Base-by-base conservation (phyloP, 2,888 invertebrate species). In the Amiota mariae region DNA sequence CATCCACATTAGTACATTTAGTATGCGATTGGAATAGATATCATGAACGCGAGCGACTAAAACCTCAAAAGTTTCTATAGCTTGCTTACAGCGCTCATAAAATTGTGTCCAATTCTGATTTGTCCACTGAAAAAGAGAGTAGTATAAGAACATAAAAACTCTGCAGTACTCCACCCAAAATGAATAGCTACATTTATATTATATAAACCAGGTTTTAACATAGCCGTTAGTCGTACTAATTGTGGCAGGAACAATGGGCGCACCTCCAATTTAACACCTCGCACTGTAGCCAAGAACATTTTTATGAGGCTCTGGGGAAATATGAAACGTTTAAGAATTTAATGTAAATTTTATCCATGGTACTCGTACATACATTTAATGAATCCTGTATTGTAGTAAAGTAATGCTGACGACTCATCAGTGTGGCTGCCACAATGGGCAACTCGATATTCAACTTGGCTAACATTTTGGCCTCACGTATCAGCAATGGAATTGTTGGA, bases 221-320 rank as follows among this genome's bases (percentile, higher is more conserved):
- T 93, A 11, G 94, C 94, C 2, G 96, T 95, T 13, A 98, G 92
- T 36, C 95, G 93, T 46, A 96, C 94, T 76, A 97, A 91, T 91
- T 97, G 97, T 0, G 97, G 97, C 49, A 97, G 91, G 87, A 98
- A 94, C 70, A 98, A 91, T 24, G 97, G 96, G n/a, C 97, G 93
- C 15, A 98, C 96, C 90, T 97, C 97, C 63, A 94, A 90, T 86
- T 96, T 96, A 0, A 96, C 96, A 48, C 93, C 92, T 72, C 93
- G 92, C 0, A 95, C 94, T 2, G 94, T 94, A 66, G 91, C 91
- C 49, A 94, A 90, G 82, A 95, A 95, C 88, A 95, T 94, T 86
- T 95, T 94, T 73, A 96, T 92, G 61, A 96, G 91, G 87, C 95
- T 93, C 94, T 96, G 90, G 2, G 67, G 64, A 12, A 64, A 61